Percentiles rank a stretch among this genome's conserved stretches.
Evolutionary conservation across 2,888 invertebrate genomes (phyloP).

Genomic region (Hermaeophaga mercurialis): DNA sequence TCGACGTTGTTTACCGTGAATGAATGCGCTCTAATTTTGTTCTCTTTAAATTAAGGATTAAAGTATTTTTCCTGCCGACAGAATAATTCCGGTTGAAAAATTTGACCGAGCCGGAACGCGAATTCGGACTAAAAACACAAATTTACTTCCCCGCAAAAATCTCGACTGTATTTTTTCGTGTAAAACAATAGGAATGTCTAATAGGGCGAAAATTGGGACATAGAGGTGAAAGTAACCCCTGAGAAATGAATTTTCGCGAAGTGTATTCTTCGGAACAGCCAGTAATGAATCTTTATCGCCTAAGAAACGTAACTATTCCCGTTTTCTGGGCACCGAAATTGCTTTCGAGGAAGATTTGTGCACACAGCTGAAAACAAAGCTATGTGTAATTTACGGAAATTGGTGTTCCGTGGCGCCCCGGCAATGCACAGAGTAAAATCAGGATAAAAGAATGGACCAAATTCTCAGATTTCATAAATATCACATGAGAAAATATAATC

Average conservation of each 20-base stretch:
- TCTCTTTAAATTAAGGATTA: no score
- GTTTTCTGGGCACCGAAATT: slow-evolving; percentile 54
- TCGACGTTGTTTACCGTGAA: no score
- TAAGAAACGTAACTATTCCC: slow-evolving; percentile 57
- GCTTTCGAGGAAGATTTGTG: slow-evolving; percentile 62
- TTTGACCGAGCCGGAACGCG: no score
- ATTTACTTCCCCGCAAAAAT: slow-evolving; percentile 21
- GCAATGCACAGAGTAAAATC: slow-evolving; percentile 21
- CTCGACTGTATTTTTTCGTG: slow-evolving; percentile 19
- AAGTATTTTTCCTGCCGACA: no score
- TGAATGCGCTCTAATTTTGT: no score
- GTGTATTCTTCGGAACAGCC: slow-evolving; percentile 49
- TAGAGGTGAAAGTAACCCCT: slow-evolving; percentile 36
- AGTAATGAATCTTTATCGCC: slow-evolving; percentile 60
- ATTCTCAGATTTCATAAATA: no score
- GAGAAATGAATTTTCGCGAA: slow-evolving; percentile 50
- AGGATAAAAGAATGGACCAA: no score
- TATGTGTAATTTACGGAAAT: slow-evolving; percentile 62
- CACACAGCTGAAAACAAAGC: slow-evolving; percentile 60
- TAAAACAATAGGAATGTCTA: slow-evolving; percentile 27
- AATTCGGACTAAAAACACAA: slow-evolving; percentile 15
- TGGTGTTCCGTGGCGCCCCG: slow-evolving; percentile 53
- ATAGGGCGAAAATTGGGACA: slow-evolving; percentile 28
- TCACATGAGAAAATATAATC: no score
- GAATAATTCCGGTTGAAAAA: no score